Evolutionary conservation across 2,113 vertebrate species (phyloP).

Genomic region (Dromas ardeola): DNA sequence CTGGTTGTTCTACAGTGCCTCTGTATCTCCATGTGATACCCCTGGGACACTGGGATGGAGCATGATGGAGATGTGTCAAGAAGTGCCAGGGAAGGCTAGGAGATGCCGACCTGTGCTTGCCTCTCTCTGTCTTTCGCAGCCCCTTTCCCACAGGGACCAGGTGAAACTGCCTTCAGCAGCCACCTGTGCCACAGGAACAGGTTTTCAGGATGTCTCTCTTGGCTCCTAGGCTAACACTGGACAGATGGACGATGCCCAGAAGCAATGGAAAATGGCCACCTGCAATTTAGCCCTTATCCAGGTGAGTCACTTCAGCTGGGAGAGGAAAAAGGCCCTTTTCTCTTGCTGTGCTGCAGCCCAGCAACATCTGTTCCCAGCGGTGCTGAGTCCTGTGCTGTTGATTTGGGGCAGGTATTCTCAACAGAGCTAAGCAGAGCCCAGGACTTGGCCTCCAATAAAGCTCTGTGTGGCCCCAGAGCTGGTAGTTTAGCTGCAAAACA

Average conservation of each 20-base stretch:
- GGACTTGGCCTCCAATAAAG: neutral
- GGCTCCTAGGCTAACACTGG: conserved; percentile 86
- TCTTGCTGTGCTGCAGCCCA: neutral
- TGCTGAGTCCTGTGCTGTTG: neutral
- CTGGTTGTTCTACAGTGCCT: neutral
- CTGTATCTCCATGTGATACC: neutral
- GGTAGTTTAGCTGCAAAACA: neutral
- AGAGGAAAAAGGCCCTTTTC: neutral
- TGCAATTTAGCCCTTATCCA: conserved; percentile 93
- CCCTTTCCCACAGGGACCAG: neutral
- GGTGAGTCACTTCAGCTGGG: conserved; percentile 69
- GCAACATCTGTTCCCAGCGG: neutral
- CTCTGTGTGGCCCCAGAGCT: neutral
- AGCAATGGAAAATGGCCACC: conserved; percentile 85
- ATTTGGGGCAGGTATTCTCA: neutral
- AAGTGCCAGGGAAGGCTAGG: neutral
- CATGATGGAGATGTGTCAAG: neutral
- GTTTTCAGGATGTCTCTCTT: conserved; percentile 23
- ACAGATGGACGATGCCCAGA: conserved; percentile 84
- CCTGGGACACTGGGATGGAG: neutral
- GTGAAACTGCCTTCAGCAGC: neutral
- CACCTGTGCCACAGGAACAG: neutral
- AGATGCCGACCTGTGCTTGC: rapidly evolving
- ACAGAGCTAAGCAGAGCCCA: neutral
- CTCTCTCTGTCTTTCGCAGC: neutral